Base-by-base conservation (phyloP, 2,888 invertebrate genomes). In the Myathropa florea region DNA sequence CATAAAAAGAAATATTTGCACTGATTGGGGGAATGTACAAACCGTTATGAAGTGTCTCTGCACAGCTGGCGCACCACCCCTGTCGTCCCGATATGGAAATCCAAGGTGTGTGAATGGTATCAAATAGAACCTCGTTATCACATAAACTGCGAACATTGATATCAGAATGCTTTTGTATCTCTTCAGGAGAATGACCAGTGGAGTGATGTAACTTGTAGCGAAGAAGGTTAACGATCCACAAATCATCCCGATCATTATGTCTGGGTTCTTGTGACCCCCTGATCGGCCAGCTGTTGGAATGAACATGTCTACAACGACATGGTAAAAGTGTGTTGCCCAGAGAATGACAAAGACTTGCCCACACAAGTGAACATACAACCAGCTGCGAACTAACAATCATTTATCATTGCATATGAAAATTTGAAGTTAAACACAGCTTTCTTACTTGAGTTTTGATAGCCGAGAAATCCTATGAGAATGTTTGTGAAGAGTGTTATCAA, bases 31-130 rank as follows among this genome's bases (percentile, higher is more conserved):
- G n/a, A n/a, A n/a, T n/a, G n/a, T n/a, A 88, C 90, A 90, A 90
- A 94, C 94, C 88, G 94, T 91, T 21, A 94, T 91, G 80, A 93
- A 92, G 83, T 94, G 92, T 30, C 95, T 90, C 89, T 95, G 94
- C 0, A 93, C 93, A 71, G 90, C 88, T 7, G 92, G 92, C 30
- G 89, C 78, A 21, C 90, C 90, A 9, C 91, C 89, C 0, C 91
- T 90, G 60, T 93, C 92, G 73, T 92, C 93, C 71, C 92, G 92
- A 89, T 94, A 95, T 0, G 95, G 95, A 89, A 94, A 94, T 4
- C 95, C 94, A 26, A 94, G 89, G 4, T 93, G 91, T 26, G 91
- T 90, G 23, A 89, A 89, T 1, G 93, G 91, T 14, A 91, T 88
- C 21, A 91, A 88, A 75, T 91, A 90, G 46, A 90, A 90, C 46